Evolutionary conservation across 1,140 invertebrate genomes (phyloP).

Genomic region (Colletes gigas): DNA sequence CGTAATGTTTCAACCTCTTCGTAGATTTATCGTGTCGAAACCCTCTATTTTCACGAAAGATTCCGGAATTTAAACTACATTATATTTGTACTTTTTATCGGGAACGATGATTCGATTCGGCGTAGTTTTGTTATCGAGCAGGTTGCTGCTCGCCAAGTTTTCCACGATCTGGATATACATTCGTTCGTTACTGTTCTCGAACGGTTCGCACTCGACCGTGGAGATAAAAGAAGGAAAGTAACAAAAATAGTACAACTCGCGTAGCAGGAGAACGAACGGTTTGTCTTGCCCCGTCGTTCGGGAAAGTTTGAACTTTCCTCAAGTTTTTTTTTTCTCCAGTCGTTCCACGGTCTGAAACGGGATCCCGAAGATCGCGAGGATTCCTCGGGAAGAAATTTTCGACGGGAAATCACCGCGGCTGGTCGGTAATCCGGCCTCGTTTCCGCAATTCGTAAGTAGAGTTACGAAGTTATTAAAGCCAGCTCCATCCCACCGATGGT

Average conservation of each 20-base stretch:
- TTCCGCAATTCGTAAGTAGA: slow-evolving; percentile 64
- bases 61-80: no score
- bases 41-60: no score
- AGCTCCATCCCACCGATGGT: slow-evolving; percentile 20
- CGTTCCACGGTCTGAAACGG: neutral
- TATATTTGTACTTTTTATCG: no score
- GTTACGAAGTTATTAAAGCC: slow-evolving; percentile 67
- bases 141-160: no score
- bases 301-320: neutral
- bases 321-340: slow-evolving; percentile 1
- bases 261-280: neutral
- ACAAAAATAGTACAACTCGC: neutral
- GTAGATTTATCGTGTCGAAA: no score
- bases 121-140: no score
- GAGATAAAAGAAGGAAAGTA: neutral
- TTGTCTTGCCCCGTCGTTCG: slow-evolving; percentile 6
- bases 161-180: neutral
- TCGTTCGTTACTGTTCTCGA: slow-evolving; percentile 9
- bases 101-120: no score
- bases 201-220: neutral
- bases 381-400: slow-evolving; percentile 6
- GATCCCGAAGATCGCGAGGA: neutral
- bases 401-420: slow-evolving; percentile 24
- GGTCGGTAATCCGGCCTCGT: slow-evolving; percentile 56
- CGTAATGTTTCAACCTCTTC: no score